Evolutionary conservation across 35 echinoderm and acorn worm genomes (phyloP).

Genomic region (Eucidaris tribuloides): DNA sequence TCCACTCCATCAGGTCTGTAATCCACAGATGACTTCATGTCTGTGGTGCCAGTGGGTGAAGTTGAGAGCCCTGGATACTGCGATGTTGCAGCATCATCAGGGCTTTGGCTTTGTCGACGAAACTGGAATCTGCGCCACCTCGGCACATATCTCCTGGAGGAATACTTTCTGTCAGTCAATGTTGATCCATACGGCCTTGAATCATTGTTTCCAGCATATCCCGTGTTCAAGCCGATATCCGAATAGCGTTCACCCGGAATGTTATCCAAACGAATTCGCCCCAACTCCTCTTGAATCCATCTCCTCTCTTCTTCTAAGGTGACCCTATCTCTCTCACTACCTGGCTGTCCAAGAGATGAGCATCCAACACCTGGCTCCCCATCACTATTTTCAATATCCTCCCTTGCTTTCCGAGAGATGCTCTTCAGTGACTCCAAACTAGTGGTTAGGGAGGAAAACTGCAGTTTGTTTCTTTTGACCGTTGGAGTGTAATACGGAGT

Average conservation of each 20-base stretch:
- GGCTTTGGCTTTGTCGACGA: too few relatives aligned
- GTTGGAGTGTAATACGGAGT: constrained; percentile 2
- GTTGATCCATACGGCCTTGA: too few relatives aligned
- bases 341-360: too few relatives aligned
- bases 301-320: background rate
- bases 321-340: too few relatives aligned
- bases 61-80: too few relatives aligned
- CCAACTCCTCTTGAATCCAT: constrained; percentile 11
- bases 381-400: constrained; percentile 14
- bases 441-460: background rate
- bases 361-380: too few relatives aligned
- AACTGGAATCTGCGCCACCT: constrained; percentile 20
- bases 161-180: too few relatives aligned
- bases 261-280: constrained; percentile 12
- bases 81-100: too few relatives aligned
- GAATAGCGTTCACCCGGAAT: constrained; percentile 12
- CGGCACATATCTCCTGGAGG: background rate
- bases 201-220: background rate
- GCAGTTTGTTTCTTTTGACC: background rate
- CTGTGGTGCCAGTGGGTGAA: too few relatives aligned
- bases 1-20: too few relatives aligned
- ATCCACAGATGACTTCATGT: too few relatives aligned
- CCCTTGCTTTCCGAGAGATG: constrained; percentile 2
- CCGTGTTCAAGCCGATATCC: background rate
- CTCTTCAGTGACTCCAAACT: constrained; percentile 17